phyloP scores from a whole-genome alignment of 1,140 invertebrate genomes.

The Ostrea denselamellosa region DNA sequence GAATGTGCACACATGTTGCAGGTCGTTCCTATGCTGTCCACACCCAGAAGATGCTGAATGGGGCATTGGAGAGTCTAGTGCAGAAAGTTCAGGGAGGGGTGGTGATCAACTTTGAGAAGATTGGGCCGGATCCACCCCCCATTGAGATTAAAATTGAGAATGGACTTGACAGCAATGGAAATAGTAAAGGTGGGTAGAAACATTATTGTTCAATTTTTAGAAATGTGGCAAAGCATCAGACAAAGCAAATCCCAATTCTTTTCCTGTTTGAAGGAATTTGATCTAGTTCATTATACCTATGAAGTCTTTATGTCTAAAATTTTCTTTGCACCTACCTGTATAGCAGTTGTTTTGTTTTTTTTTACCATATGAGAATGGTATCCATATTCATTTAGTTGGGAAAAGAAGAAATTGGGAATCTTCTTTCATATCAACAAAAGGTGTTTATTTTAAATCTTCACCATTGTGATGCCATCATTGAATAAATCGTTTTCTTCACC shows the following conservation, averaged over 20 bases:
- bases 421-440: not conserved
- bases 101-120: constrained; percentile 98
- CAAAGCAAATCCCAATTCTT: no score
- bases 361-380: no score
- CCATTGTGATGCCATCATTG: no score
- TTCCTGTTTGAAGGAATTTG: no score
- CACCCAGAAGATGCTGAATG: constrained; percentile 95
- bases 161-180: constrained; percentile 64
- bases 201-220: not conserved
- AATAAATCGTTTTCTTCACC: no score
- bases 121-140: constrained; percentile 91
- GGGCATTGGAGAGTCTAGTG: constrained; percentile 97
- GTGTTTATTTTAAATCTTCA: no score
- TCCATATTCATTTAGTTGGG: no score
- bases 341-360: no score
- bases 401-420: not conserved
- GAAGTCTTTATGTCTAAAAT: no score
- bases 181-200: constrained; percentile 62
- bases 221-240: not conserved
- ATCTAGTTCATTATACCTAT: no score
- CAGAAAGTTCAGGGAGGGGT: constrained; percentile 98
- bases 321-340: no score
- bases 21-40: constrained; percentile 97
- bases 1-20: constrained; percentile 76
- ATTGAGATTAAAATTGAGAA: constrained; percentile 76